Evolutionary conservation across 2,113 vertebrate species (phyloP).

Genomic region (Takifugu bimaculatus): DNA sequence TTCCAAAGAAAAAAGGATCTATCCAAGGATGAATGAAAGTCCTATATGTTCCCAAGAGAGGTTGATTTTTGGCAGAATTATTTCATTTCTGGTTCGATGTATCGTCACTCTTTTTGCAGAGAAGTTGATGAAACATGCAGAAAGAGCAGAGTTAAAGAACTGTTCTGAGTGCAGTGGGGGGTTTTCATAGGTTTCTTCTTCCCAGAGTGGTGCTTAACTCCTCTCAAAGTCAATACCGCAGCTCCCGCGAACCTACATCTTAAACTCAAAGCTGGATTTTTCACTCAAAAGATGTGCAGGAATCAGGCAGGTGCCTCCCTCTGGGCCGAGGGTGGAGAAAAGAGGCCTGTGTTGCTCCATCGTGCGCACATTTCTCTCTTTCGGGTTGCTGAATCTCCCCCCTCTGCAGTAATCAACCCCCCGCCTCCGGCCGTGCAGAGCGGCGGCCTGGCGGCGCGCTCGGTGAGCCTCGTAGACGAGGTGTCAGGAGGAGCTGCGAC

Average conservation of each 20-base stretch:
- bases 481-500: slow-evolving; percentile 51
- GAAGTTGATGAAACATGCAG: slow-evolving; percentile 59
- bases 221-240: slow-evolving; percentile 56
- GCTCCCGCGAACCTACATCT: slow-evolving; percentile 49
- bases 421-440: slow-evolving; percentile 17
- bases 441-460: slow-evolving; percentile 24
- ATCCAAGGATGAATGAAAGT: slow-evolving; percentile 48
- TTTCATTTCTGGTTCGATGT: slow-evolving; percentile 59
- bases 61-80: slow-evolving; percentile 62
- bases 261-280: slow-evolving; percentile 47
- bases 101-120: slow-evolving; percentile 34
- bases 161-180: slow-evolving; percentile 30
- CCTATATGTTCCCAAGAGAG: slow-evolving; percentile 41
- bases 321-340: slow-evolving; percentile 25
- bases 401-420: slow-evolving; percentile 9
- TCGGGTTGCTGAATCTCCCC: slow-evolving; percentile 41
- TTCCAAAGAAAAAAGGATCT: slow-evolving; percentile 18
- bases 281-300: slow-evolving; percentile 33
- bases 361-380: slow-evolving; percentile 38
- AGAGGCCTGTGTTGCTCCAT: slow-evolving; percentile 40
- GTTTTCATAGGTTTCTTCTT: slow-evolving; percentile 57
- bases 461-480: slow-evolving; percentile 33
- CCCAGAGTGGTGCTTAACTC: slow-evolving; percentile 53
- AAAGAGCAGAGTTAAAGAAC: slow-evolving; percentile 49
- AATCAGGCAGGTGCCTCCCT: slow-evolving; percentile 59